These are phyloP conservation scores for Cryptoprocta ferox DNA, from an alignment of 2,797 vertebrate genomes.

Conservation along the genomic window DNA sequence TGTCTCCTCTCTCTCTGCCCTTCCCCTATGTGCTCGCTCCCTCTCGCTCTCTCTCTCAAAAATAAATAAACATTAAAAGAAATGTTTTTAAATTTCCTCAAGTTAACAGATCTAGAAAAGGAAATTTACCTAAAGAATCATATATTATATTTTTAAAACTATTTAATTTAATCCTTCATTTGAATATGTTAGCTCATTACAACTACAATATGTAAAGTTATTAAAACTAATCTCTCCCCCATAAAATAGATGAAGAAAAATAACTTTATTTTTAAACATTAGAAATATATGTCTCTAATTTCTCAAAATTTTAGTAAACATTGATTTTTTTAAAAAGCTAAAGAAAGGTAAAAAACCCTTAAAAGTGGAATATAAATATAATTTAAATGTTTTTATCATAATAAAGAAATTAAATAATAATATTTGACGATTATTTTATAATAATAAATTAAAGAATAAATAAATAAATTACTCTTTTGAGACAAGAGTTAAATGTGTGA, in stretches of 20 bases:
- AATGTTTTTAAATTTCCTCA: not conserved
- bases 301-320: not conserved
- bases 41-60: no score
- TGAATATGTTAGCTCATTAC: not conserved
- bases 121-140: not conserved
- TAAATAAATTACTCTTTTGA: not conserved
- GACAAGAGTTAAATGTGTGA: not conserved
- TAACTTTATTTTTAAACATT: slow-evolving; percentile 5
- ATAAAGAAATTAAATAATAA: not conserved
- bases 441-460: not conserved
- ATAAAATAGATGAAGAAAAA: not conserved
- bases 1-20: no score
- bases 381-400: not conserved
- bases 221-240: not conserved
- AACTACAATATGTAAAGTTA: not conserved
- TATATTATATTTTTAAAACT: not conserved
- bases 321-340: not conserved
- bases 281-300: not conserved
- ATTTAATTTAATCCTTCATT: not conserved
- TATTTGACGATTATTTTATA: not conserved
- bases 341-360: not conserved
- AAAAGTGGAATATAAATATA: not conserved
- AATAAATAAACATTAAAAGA: no score
- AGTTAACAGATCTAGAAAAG: not conserved
- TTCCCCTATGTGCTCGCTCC: accelerated